These are phyloP conservation scores for Oscarella lobularis DNA, from an alignment of 37 sponge, comb jelly and placozoan genomes.

Conservation along the genomic window DNA sequence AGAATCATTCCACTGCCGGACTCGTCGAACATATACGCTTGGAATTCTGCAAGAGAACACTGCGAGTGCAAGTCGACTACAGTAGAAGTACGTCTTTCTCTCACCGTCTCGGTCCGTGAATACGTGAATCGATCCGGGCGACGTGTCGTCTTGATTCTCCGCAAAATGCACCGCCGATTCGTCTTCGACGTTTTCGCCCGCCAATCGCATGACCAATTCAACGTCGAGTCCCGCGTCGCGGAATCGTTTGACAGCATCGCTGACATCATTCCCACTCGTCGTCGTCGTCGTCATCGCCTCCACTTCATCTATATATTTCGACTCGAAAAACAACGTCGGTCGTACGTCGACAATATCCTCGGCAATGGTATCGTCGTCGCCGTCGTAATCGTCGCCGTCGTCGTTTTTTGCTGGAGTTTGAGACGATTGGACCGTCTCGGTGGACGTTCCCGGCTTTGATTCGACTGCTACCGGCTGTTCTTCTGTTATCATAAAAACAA, in stretches of 20 bases:
- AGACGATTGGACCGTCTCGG: too few species aligned
- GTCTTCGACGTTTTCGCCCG: neutral
- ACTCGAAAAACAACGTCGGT: too few species aligned
- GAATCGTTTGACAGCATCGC: neutral
- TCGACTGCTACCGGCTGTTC: too few species aligned
- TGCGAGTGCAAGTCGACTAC: too few species aligned
- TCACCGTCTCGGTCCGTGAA: slow-evolving; percentile 33
- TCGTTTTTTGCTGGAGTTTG: too few species aligned
- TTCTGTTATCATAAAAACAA: too few species aligned
- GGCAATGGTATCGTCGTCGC: too few species aligned
- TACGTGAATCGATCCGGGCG: slow-evolving; percentile 56
- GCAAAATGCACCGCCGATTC: slow-evolving; percentile 28
- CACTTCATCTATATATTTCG: neutral
- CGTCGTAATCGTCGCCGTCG: too few species aligned
- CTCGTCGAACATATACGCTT: neutral
- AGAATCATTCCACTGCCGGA: neutral
- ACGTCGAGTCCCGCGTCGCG: neutral
- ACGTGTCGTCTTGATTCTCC: slow-evolving; percentile 20
- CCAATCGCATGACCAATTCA: neutral
- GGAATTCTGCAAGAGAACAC: too few species aligned
- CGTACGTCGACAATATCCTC: too few species aligned
- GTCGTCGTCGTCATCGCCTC: neutral
- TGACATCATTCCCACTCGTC: neutral
- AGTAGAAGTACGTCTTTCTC: neutral
- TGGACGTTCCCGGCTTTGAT: too few species aligned